Base-by-base conservation (phyloP, 1,140 invertebrate genomes). In the Neocloeon triangulifer region DNA sequence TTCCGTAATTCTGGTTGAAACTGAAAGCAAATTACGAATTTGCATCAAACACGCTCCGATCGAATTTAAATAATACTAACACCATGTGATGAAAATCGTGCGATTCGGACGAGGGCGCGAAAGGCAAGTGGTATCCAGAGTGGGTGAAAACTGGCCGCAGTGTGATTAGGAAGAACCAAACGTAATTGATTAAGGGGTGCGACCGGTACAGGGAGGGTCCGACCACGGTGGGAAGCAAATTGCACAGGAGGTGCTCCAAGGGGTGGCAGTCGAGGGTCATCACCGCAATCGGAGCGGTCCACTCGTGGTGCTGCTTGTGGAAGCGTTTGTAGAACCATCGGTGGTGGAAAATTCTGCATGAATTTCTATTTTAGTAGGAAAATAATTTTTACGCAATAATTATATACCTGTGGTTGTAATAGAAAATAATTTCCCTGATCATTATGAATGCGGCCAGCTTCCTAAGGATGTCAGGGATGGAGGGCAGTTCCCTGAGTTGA, bases 71-170 rank as follows among this genome's bases (percentile, higher is more conserved):
- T n/a, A n/a, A n/a, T n/a, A n/a, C n/a, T n/a, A n/a, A n/a, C n/a
- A n/a, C n/a, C n/a, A n/a, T n/a, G 40, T 67, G 64, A 43, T 67
- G 64, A 42, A 51, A 67, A 45, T 67, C 64, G 39, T 67, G 64
- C 21, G 58, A 52, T 40, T 66, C 61, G 3, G 62, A 59, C 8
- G 61, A 63, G 1, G 59, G 53, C 19, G 64, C 44, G 29, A 65
- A 52, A 4, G 64, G 64, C 16, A 67, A 53, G 42, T 67, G 64
- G 38, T 65, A 67, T 4, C 64, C 64, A 35, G 55, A 58, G 41
- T 67, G 64, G 19, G 57, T 45, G 31, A 61, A 56, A 1, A 62
- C 53, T 4, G 62, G 66, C 5, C 53, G 54, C 13, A 59, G 33
- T 16, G 57, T 42, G 4, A 54, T 59, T 13, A 63, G 32, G 3